phyloP scores from a whole-genome alignment of 2,888 invertebrate genomes.

The Monochamus alternatus region DNA sequence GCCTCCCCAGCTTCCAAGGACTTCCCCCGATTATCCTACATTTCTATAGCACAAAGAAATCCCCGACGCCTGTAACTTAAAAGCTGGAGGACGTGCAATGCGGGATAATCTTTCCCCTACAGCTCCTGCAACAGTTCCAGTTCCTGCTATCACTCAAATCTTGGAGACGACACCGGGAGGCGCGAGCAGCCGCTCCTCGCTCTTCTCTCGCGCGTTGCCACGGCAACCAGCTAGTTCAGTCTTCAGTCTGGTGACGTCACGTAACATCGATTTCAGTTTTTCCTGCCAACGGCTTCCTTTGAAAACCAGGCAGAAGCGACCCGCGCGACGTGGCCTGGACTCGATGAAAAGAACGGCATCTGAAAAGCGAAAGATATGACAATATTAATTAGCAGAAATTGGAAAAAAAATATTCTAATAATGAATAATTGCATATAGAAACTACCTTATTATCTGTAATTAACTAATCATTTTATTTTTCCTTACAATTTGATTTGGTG shows the following conservation, averaged over 20 bases:
- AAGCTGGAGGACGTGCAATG: conserved; percentile 40
- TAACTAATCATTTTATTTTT: no score
- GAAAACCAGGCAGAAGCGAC: conserved; percentile 19
- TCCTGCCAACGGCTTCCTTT: conserved; percentile 48
- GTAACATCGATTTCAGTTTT: conserved; percentile 66
- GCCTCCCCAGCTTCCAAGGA: neutral
- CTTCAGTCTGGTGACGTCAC: conserved; percentile 65
- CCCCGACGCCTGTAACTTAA: conserved; percentile 27
- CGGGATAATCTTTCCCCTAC: conserved; percentile 42
- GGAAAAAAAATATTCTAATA: no score
- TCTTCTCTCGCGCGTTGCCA: conserved; percentile 61
- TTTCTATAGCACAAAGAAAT: neutral
- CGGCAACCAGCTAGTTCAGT: conserved; percentile 61
- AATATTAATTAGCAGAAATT: no score
- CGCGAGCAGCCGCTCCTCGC: conserved; percentile 56
- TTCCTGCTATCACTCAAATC: conserved; percentile 40
- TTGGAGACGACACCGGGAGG: conserved; percentile 38
- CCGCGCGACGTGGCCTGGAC: neutral
- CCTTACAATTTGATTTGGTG: no score
- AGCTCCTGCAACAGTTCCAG: conserved; percentile 36
- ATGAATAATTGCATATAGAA: no score
- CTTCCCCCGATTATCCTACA: neutral
- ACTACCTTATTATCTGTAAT: no score
- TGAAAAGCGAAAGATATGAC: neutral
- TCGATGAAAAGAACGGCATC: neutral